Percentiles rank a stretch among this genome's conserved stretches.
Conservation (phyloP, 2,888 invertebrate species). For the Tholera decimalis region DNA sequence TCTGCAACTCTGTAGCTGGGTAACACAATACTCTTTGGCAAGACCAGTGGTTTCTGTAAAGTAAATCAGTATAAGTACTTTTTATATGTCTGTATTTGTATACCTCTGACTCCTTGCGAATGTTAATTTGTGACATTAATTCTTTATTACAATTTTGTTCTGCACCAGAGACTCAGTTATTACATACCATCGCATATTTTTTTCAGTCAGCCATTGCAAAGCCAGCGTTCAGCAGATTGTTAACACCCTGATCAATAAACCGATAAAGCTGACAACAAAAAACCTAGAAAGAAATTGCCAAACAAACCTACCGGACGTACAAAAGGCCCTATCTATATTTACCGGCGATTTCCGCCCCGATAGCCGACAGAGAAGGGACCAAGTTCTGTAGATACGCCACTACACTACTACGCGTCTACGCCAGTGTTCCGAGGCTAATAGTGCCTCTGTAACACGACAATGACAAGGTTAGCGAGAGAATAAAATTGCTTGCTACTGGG, state of each 20-base stretch:
- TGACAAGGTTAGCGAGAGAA: conserved; percentile 13
- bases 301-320: neutral
- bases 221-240: conserved; percentile 18
- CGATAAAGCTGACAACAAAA: conserved; percentile 15
- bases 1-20: no score
- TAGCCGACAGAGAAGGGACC: conserved; percentile 33
- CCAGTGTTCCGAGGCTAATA: conserved; percentile 23
- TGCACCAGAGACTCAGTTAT: neutral
- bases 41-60: no score
- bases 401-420: neutral
- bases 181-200: neutral
- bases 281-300: conserved; percentile 8
- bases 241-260: conserved; percentile 7
- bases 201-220: neutral
- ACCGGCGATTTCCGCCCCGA: conserved; percentile 21
- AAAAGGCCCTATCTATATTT: conserved; percentile 11
- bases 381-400: conserved; percentile 14
- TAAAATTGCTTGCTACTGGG: conserved; percentile 15
- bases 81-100: no score
- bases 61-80: no score
- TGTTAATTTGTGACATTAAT: no score
- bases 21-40: no score
- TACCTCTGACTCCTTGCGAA: no score
- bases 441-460: conserved; percentile 23
- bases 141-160: no score